Base-by-base conservation (phyloP, 2,888 invertebrate species). In the Sceliomorpha sp. region DNA sequence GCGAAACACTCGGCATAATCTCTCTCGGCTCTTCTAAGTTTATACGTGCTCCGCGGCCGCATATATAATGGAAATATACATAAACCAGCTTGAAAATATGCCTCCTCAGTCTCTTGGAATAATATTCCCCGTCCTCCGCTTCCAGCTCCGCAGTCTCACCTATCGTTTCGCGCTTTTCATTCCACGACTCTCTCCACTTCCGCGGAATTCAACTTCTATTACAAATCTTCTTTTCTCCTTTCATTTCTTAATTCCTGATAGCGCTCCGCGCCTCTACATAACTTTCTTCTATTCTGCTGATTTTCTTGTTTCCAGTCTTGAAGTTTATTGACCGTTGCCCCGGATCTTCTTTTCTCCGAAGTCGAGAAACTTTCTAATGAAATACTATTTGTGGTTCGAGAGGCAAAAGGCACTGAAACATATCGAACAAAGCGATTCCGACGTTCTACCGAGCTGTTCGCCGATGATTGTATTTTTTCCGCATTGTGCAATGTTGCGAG, bases 1-100 rank as follows among this genome's bases (percentile, higher is more conserved):
- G 55, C 55, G 59, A 69, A 69, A 69, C 58, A 63, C 69, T 50
- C 53, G 37, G 69, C 34, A 63, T 69, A 63, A 63, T 63, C 63
- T 50, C 50, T 42, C 60, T 50, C 17, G 45, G 15, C 32, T 48
- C 32, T 53, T 64, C 50, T 44, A 70, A 70, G 70, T 70, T 64
- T 59, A 64, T 64, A 55, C 64, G 45, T 48, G 55, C 62, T 53
- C 36, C 48, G 17, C 12, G 48, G 47, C 53, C 56, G 51, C 68
- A 58, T 48, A 62, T 55, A 62, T 68, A 69, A 69, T 55, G 51
- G 50, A 51, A 60, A 68, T 62, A 51, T 58, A 63, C 62, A 63
- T 63, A 69, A 63, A 63, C 47, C 58, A 44, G 20, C 58, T 47
- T 32, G 58, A 42, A 58, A 69, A 63, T 51, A 37, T 31, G 47